Evolutionary conservation across 2,797 vertebrate species (phyloP).

Genomic region (Spatula versicolor): DNA sequence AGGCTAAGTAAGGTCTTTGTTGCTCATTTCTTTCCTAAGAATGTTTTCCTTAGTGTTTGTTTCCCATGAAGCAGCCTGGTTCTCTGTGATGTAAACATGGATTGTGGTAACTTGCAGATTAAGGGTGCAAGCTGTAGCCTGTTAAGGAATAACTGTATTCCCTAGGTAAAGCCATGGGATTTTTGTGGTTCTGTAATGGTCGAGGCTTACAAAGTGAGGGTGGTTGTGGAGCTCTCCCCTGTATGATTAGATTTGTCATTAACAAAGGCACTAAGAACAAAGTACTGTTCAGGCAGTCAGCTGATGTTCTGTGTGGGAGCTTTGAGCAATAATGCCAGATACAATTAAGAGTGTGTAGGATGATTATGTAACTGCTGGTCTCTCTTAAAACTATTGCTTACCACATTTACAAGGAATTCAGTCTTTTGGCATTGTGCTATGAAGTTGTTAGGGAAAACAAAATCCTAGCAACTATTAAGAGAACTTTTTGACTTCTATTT

Average conservation of each 20-base stretch:
- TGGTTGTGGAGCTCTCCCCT: conserved; percentile 3
- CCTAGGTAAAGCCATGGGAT: neutral
- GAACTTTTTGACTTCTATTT: neutral
- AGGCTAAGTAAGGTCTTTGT: neutral
- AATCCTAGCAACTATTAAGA: conserved; percentile 28
- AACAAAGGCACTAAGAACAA: conserved; percentile 58
- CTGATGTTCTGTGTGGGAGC: conserved; percentile 64
- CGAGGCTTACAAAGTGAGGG: conserved; percentile 1
- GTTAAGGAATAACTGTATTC: neutral
- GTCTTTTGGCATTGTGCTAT: conserved; percentile 48
- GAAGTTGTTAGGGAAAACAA: conserved; percentile 54
- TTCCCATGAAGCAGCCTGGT: neutral
- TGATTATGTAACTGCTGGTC: conserved; percentile 68
- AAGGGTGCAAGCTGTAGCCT: neutral
- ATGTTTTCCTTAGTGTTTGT: neutral
- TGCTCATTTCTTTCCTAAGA: neutral
- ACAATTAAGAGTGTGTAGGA: conserved; percentile 75
- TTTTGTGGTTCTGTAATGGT: neutral
- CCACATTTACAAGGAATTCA: conserved; percentile 69
- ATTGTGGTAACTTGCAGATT: neutral
- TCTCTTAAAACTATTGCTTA: conserved; percentile 54
- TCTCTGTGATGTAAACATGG: neutral
- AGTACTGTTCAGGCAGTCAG: conserved; percentile 62
- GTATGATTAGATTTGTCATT: conserved; percentile 59
- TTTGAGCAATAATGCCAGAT: conserved; percentile 68